Evolutionary conservation across 2,113 vertebrate genomes (phyloP).

Genomic region (Hippocampus barbouri): DNA sequence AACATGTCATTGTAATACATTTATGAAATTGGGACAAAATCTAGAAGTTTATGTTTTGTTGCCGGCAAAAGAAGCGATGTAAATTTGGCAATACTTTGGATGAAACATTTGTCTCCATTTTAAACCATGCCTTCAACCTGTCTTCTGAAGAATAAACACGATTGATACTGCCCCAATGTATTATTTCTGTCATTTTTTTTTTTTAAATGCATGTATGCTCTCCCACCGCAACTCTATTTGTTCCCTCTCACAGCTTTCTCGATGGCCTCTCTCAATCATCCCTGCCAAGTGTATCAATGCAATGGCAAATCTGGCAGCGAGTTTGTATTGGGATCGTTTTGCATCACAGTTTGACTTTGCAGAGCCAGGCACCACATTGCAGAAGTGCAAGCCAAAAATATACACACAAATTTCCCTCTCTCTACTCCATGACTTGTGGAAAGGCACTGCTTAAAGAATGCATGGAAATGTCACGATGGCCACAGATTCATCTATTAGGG

Average conservation of each 20-base stretch:
- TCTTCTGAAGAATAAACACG: constrained; percentile 39
- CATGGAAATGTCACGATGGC: constrained; percentile 32
- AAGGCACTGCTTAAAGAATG: constrained; percentile 35
- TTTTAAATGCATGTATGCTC: constrained; percentile 30
- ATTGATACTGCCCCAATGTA: constrained; percentile 48
- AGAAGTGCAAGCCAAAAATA: constrained; percentile 29
- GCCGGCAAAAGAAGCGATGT: neutral
- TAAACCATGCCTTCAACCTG: constrained; percentile 26
- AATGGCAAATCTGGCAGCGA: constrained; percentile 51
- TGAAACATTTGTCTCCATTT: constrained; percentile 42
- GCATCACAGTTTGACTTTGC: constrained; percentile 13
- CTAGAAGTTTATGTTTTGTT: no score
- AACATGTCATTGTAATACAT: neutral
- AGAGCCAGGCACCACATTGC: constrained; percentile 12
- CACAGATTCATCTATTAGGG: constrained; percentile 20
- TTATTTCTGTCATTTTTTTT: constrained; percentile 36
- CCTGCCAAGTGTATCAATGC: constrained; percentile 59
- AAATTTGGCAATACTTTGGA: constrained; percentile 37
- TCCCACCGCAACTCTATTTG: constrained; percentile 42
- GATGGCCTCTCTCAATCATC: constrained; percentile 55
- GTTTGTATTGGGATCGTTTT: constrained; percentile 25
- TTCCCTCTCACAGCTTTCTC: constrained; percentile 45
- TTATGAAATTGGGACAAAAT: neutral
- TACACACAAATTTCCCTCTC: constrained; percentile 20
- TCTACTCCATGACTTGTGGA: neutral